Base-by-base conservation (phyloP, 23 tunicate genomes). In the Styela plicata region DNA sequence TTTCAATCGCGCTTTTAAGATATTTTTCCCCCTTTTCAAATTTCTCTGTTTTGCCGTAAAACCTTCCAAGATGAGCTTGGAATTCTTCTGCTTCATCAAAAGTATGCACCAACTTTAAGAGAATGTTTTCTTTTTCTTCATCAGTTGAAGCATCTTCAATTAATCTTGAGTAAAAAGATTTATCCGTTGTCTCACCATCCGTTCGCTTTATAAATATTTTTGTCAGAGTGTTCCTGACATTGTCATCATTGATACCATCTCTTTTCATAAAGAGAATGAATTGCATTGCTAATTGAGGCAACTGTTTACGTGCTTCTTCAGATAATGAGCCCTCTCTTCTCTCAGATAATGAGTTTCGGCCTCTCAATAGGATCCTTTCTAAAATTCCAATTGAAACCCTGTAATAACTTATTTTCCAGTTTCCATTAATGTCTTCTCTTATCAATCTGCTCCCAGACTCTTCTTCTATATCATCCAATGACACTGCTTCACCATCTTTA, bases 1-100 rank as follows among this genome's bases (percentile, higher is more conserved):
- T 57, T 0, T 76, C 67, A 44, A 76, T 76, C 19, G 81, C 81
- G 25, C 17, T 24, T 29, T 36, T 29, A 53, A 76, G 44, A 2
- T 66, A 76, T 17, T 36, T 2, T 26, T 44, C 33, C 24, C 66
- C 81, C 1, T 76, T 21, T 36, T 76, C 67, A 57, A 53, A 52
- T 26, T 53, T 26, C 27, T n/a, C 31, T 17, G 13, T 24, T 24
- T 44, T 74, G 2, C 37, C 70, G 19, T 70, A 69, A 20, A 87
- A 73, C 31, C 91, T 82, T 74, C 91, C 91, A 18, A 87, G 53
- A 65, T 87, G 91, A 32, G 91, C 91, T 13, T 52, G 85, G 62
- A 87, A 87, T 22, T 87, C 86, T 2, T 70, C 91, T 22, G 82
- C 36, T 17, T 69, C 44, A 26, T 86, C 86, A 77, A 87, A 87